Percentiles rank a stretch among this genome's conserved stretches.
These are phyloP conservation scores for Argopecten irradians DNA, from an alignment of 1,140 invertebrate species.

Conservation along the genomic window DNA sequence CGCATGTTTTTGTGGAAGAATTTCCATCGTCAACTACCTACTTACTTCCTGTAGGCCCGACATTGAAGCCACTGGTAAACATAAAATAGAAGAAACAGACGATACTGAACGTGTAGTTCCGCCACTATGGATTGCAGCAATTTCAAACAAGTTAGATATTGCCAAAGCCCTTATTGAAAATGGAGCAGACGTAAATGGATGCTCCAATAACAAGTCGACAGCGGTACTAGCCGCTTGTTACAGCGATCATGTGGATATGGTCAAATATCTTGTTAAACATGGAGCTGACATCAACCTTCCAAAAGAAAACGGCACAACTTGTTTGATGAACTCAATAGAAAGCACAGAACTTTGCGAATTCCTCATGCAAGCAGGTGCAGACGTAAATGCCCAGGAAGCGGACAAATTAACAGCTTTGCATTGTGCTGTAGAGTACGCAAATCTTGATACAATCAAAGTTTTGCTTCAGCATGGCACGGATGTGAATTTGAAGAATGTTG, in stretches of 20 bases:
- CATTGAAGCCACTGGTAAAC: slow-evolving; percentile 28
- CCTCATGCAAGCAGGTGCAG: slow-evolving; percentile 36
- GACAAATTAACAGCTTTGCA: slow-evolving; percentile 34
- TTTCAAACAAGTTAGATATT: slow-evolving; percentile 30
- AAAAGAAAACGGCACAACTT: slow-evolving; percentile 37
- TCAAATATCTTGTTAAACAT: slow-evolving; percentile 32
- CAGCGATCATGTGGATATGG: slow-evolving; percentile 33
- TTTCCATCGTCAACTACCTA: slow-evolving; percentile 36
- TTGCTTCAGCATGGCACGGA: slow-evolving; percentile 31
- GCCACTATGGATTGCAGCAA: slow-evolving; percentile 41
- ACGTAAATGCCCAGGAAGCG: slow-evolving; percentile 32
- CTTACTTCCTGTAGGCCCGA: slow-evolving; percentile 36
- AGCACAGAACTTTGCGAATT: slow-evolving; percentile 24
- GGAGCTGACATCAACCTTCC: slow-evolving; percentile 44
- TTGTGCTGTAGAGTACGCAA: slow-evolving; percentile 39
- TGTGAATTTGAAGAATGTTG: slow-evolving; percentile 25
- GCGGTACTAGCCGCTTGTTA: slow-evolving; percentile 40
- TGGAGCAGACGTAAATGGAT: slow-evolving; percentile 44
- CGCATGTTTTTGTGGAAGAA: neutral
- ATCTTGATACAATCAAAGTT: slow-evolving; percentile 23
- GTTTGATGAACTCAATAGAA: slow-evolving; percentile 46
- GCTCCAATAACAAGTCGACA: slow-evolving; percentile 41
- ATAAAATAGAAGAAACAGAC: slow-evolving; percentile 17
- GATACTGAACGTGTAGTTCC: slow-evolving; percentile 30
- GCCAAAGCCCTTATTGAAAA: slow-evolving; percentile 31